phyloP scores from a whole-genome alignment of 2,888 invertebrate genomes.

The Desoria tigrina region DNA sequence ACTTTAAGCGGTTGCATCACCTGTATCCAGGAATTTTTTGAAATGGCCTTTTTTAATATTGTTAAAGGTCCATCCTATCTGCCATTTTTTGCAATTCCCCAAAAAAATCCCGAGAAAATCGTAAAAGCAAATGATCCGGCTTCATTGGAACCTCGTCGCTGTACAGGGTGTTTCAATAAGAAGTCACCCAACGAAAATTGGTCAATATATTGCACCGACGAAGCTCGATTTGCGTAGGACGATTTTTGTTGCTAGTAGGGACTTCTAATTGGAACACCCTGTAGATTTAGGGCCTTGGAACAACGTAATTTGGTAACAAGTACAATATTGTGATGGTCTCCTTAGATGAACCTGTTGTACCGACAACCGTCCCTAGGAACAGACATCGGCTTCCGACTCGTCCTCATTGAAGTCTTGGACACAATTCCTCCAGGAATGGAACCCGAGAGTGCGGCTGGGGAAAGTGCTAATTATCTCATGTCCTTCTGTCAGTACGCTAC shows the following conservation, averaged over 20 bases:
- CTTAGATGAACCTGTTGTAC: slow-evolving; percentile 41
- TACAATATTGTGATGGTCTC: neutral
- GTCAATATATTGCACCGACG: too few relatives aligned
- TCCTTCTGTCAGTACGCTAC: slow-evolving; percentile 38
- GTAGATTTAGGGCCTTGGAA: too few relatives aligned
- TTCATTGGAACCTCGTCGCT: too few relatives aligned
- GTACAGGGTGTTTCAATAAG: too few relatives aligned
- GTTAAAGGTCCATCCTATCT: too few relatives aligned
- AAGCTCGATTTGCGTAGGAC: too few relatives aligned
- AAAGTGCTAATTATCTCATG: slow-evolving; percentile 34
- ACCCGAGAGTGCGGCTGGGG: slow-evolving; percentile 17
- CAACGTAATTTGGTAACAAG: neutral
- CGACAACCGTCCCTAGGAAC: slow-evolving; percentile 33
- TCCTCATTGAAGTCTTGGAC: slow-evolving; percentile 28
- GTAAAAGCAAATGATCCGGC: too few relatives aligned
- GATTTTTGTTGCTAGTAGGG: too few relatives aligned
- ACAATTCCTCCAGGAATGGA: slow-evolving; percentile 16
- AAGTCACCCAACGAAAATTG: too few relatives aligned
- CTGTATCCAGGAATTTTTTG: neutral
- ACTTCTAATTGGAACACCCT: too few relatives aligned
- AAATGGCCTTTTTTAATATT: neutral
- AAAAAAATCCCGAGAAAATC: too few relatives aligned
- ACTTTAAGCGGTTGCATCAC: neutral
- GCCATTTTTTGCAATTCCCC: too few relatives aligned
- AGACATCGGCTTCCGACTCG: slow-evolving; percentile 26